phyloP scores from a whole-genome alignment of 2,797 vertebrate genomes.

The Gymnopithys bicolor region DNA sequence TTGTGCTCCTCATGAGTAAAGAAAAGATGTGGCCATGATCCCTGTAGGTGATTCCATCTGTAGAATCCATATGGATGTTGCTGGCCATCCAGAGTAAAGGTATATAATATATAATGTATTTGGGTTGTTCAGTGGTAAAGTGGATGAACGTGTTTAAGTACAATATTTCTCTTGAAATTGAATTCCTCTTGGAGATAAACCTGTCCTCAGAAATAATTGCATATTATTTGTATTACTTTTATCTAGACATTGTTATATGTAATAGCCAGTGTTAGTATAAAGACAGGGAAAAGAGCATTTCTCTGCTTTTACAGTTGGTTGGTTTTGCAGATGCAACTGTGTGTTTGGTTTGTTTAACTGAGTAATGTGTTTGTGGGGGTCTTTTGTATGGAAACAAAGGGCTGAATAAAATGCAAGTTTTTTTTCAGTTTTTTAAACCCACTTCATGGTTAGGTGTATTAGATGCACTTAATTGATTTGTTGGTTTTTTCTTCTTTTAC shows the following conservation, averaged over 20 bases:
- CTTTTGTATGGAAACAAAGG: background rate
- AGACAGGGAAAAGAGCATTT: background rate
- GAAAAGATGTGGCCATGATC: background rate
- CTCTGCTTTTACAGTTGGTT: background rate
- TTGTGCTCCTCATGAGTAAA: background rate
- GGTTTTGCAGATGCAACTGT: background rate
- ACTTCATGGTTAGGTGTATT: background rate
- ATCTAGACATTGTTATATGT: background rate
- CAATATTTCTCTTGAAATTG: background rate
- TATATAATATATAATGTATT: background rate
- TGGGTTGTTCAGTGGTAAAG: background rate
- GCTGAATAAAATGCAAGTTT: background rate
- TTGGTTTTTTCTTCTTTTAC: background rate
- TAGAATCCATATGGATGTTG: background rate
- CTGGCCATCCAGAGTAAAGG: background rate
- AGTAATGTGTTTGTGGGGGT: background rate
- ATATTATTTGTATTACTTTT: conserved; percentile 6
- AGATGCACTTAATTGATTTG: background rate
- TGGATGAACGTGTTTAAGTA: background rate
- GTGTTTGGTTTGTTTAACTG: background rate
- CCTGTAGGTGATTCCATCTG: background rate
- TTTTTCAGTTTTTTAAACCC: background rate
- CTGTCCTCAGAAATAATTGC: background rate
- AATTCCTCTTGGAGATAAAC: background rate
- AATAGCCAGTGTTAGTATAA: background rate